Conservation (phyloP, 1,140 invertebrate species). For the Heliconius nattereri region DNA sequence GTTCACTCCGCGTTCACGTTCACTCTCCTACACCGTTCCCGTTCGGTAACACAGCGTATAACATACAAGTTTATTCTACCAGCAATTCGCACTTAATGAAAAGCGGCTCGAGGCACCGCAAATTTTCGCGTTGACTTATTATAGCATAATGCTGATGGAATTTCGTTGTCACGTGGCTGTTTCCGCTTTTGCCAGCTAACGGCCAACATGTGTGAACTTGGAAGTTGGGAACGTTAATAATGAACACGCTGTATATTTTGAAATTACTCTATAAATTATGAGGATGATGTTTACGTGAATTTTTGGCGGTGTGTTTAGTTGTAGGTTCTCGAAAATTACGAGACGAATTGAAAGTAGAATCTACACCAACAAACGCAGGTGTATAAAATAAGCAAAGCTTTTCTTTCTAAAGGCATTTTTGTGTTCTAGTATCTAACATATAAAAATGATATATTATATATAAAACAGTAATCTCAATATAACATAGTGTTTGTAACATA, state of each 20-base stretch:
- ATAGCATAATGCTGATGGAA: slow-evolving; percentile 71
- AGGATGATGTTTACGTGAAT: not conserved
- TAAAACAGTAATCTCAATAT: not conserved
- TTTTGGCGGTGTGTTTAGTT: too few species aligned
- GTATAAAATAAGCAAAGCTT: too few species aligned
- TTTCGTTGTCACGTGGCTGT: slow-evolving; percentile 59
- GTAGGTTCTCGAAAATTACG: too few species aligned
- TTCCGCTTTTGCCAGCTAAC: slow-evolving; percentile 40
- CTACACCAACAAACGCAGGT: too few species aligned
- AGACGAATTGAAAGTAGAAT: too few species aligned
- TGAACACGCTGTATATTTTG: slow-evolving; percentile 36
- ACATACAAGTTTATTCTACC: slow-evolving; percentile 30
- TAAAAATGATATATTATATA: too few species aligned
- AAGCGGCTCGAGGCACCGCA: slow-evolving; percentile 50
- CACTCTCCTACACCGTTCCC: slow-evolving; percentile 10
- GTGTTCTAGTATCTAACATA: too few species aligned
- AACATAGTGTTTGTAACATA: not conserved
- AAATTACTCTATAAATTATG: slow-evolving; percentile 13
- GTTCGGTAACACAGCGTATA: slow-evolving; percentile 34
- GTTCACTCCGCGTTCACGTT: not conserved
- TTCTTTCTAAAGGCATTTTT: too few species aligned
- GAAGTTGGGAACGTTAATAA: slow-evolving; percentile 36
- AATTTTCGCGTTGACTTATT: slow-evolving; percentile 65
- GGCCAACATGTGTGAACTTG: slow-evolving; percentile 46
- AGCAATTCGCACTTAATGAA: slow-evolving; percentile 59